Conservation (phyloP, 2,113 vertebrate species). For the Grantiella picta region DNA sequence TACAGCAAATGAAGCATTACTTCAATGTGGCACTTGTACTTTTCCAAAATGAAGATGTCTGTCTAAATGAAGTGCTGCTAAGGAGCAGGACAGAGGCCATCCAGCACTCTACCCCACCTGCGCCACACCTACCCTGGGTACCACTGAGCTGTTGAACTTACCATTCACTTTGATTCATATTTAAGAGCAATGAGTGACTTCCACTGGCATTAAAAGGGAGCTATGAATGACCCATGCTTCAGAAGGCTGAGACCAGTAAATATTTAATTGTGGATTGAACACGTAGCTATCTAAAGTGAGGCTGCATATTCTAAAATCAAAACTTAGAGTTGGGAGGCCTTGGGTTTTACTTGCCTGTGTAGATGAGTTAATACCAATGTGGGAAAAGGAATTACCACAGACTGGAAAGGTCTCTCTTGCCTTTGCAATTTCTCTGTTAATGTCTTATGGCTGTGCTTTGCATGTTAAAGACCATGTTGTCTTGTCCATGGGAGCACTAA, state of each 20-base stretch:
- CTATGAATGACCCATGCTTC: background rate
- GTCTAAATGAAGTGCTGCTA: background rate
- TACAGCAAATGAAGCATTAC: background rate
- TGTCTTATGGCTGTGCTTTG: background rate
- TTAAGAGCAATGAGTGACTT: background rate
- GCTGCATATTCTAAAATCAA: background rate
- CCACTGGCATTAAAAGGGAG: background rate
- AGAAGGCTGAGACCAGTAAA: background rate
- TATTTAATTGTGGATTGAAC: background rate
- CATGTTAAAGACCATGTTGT: background rate
- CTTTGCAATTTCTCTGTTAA: background rate
- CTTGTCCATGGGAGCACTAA: background rate
- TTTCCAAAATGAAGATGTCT: background rate
- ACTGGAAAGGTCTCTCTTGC: background rate
- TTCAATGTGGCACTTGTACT: background rate
- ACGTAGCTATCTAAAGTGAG: background rate
- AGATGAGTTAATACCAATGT: background rate
- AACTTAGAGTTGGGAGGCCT: background rate
- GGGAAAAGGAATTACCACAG: background rate
- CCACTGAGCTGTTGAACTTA: background rate
- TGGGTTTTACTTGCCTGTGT: background rate
- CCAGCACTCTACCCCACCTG: background rate
- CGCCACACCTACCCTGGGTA: background rate
- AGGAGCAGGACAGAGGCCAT: background rate
- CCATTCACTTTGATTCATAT: background rate